A percentile compares a stretch with the other conserved stretches of the same genome.
These are phyloP conservation scores for Globia sparganii DNA, from an alignment of 2,888 invertebrate genomes.

Conservation along the genomic window DNA sequence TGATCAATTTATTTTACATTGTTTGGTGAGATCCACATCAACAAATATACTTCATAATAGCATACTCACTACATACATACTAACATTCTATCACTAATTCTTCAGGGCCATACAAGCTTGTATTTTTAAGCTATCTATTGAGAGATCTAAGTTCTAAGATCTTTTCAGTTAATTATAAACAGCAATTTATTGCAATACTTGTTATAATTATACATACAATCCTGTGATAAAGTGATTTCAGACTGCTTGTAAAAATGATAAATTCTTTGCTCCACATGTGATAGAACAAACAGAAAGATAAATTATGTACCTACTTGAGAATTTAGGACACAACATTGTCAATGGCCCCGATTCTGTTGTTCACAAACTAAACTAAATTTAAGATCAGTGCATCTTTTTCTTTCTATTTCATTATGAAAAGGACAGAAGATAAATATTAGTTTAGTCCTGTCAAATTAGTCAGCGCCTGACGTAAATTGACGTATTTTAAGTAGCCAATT, in stretches of 20 bases:
- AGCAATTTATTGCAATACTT: neutral
- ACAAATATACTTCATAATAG: neutral
- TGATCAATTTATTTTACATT: neutral
- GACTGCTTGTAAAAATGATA: neutral
- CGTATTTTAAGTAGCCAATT: too few relatives aligned
- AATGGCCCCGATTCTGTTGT: too few relatives aligned
- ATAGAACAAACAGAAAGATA: constrained; percentile 31
- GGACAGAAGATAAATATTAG: too few relatives aligned
- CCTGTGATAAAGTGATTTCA: neutral
- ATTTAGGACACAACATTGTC: constrained; percentile 71
- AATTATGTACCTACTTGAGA: constrained; percentile 39
- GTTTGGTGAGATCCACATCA: neutral
- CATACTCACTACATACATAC: too few relatives aligned
- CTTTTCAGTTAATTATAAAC: neutral
- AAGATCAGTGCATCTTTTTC: too few relatives aligned
- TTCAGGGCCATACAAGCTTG: neutral
- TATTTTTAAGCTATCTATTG: neutral
- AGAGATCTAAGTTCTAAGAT: neutral
- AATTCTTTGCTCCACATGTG: constrained; percentile 15
- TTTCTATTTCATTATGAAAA: too few relatives aligned
- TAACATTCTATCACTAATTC: neutral
- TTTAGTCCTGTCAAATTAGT: too few relatives aligned
- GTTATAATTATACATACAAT: neutral
- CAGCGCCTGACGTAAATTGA: too few relatives aligned
- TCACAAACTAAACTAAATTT: too few relatives aligned